A percentile compares a stretch with the other conserved stretches of the same genome.
Conservation (phyloP, 2,797 vertebrate genomes). For the Lithobates pipiens region DNA sequence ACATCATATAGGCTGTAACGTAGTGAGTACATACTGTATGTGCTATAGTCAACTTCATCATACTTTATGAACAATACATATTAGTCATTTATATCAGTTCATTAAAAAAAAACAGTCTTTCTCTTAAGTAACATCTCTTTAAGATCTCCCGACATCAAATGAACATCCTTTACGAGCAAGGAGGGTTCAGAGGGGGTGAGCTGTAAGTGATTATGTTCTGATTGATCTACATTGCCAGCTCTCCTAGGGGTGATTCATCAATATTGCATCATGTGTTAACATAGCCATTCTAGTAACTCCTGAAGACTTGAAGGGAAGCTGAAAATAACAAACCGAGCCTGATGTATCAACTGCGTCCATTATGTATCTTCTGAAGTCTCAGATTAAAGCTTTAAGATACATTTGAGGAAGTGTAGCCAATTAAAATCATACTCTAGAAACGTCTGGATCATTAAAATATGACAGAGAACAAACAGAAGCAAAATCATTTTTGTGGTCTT, state of each 20-base stretch:
- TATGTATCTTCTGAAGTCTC: constrained; percentile 29
- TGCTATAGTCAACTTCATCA: neutral
- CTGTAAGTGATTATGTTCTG: constrained; percentile 49
- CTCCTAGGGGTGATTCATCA: constrained; percentile 52
- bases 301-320: constrained; percentile 42
- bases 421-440: constrained; percentile 31
- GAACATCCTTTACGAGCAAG: constrained; percentile 38
- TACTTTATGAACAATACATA: neutral
- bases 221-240: constrained; percentile 54
- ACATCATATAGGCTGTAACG: neutral
- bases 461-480: constrained; percentile 6
- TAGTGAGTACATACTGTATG: neutral
- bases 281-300: constrained; percentile 39
- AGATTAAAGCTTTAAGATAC: constrained; percentile 22
- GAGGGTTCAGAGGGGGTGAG: constrained; percentile 51
- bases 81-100: neutral
- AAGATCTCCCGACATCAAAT: constrained; percentile 37
- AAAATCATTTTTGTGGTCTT: neutral
- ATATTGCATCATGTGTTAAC: constrained; percentile 51
- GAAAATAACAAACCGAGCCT: constrained; percentile 36
- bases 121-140: constrained; percentile 4
- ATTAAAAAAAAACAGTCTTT: neutral
- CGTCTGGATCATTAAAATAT: constrained; percentile 5
- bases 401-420: constrained; percentile 9
- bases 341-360: constrained; percentile 33